Conservation (phyloP, 1,140 invertebrate genomes). For the Wiebesia pumilae region DNA sequence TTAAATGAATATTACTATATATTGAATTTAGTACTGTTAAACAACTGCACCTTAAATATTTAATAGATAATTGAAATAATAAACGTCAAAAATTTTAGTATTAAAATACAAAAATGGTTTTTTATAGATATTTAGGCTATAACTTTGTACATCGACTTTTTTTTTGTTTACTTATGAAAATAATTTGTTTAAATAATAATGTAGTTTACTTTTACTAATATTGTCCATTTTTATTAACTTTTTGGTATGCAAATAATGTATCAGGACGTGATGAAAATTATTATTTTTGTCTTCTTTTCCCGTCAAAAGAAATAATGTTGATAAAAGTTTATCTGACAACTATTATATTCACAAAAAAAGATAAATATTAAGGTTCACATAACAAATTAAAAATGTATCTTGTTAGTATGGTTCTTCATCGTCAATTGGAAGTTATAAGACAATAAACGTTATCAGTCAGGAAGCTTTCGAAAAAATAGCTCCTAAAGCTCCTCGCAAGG, state of each 20-base stretch:
- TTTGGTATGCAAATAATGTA: not conserved
- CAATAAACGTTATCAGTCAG: constrained; percentile 92
- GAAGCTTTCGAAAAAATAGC: constrained; percentile 90
- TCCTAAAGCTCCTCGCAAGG: constrained; percentile 78
- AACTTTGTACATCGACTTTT: too few relatives aligned
- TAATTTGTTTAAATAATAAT: too few relatives aligned
- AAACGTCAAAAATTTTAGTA: too few relatives aligned
- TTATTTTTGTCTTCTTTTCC: constrained; percentile 74
- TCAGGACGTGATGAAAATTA: constrained; percentile 64
- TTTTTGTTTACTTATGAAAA: not conserved
- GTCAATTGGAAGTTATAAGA: constrained; percentile 82
- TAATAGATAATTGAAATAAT: too few relatives aligned
- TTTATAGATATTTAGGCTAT: too few relatives aligned
- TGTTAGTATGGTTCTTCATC: constrained; percentile 70
- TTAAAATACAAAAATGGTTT: not conserved
- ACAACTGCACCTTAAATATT: too few relatives aligned
- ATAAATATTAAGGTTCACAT: not conserved
- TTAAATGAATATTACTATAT: not conserved
- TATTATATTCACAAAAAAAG: not conserved
- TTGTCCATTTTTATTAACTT: not conserved
- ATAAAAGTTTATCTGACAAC: constrained; percentile 55
- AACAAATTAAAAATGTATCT: not conserved
- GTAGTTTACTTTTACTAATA: too few relatives aligned
- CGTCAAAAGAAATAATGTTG: constrained; percentile 64
- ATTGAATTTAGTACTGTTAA: not conserved